These are phyloP conservation scores for Orthonyx spaldingii DNA, from an alignment of 2,113 vertebrate species.

Conservation along the genomic window DNA sequence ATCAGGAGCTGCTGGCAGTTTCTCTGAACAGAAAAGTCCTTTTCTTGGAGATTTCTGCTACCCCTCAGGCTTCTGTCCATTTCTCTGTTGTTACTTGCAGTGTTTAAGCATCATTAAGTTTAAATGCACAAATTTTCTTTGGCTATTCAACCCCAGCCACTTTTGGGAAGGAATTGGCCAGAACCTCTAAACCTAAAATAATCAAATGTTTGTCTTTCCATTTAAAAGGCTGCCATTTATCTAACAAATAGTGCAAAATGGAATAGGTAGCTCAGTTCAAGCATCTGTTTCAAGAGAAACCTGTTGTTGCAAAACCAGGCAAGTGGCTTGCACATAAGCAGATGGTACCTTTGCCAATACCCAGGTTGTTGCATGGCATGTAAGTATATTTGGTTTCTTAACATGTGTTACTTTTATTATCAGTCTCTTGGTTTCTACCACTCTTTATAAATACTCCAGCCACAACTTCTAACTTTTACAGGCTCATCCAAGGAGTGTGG, in stretches of 20 bases:
- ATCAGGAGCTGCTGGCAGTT: neutral
- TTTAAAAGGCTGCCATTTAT: slow-evolving; percentile 21
- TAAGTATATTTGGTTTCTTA: neutral
- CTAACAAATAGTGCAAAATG: neutral
- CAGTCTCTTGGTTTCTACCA: neutral
- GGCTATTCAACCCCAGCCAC: slow-evolving; percentile 2
- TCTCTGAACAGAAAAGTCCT: neutral
- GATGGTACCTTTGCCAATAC: neutral
- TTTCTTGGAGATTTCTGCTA: neutral
- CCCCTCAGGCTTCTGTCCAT: neutral
- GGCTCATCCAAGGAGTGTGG: neutral
- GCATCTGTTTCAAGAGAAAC: neutral
- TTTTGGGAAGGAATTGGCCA: slow-evolving; percentile 32
- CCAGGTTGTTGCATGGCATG: neutral
- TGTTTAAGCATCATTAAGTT: slow-evolving; percentile 33
- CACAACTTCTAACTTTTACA: neutral
- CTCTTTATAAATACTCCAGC: neutral
- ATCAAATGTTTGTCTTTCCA: neutral
- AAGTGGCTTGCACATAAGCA: neutral
- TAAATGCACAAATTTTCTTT: slow-evolving; percentile 37
- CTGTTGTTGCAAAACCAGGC: neutral
- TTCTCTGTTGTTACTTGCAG: neutral
- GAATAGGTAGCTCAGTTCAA: neutral
- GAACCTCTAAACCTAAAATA: slow-evolving; percentile 27
- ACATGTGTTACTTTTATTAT: neutral